These are phyloP conservation scores for Bradysia coprophila DNA, from an alignment of 1,140 invertebrate genomes.

Conservation along the genomic window DNA sequence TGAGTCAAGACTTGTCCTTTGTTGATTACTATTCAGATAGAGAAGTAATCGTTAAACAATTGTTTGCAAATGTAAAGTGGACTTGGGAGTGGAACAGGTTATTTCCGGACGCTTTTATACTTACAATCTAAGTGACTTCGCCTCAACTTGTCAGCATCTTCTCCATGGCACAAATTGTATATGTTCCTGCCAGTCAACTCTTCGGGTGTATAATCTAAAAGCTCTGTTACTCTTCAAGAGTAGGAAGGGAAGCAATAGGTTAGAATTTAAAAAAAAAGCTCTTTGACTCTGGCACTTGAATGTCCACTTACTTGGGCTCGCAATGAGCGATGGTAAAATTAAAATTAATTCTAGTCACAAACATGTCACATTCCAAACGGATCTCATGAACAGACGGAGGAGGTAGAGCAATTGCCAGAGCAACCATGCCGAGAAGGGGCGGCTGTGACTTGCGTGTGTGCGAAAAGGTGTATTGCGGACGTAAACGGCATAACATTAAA, in stretches of 20 bases:
- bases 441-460: constrained; percentile 69
- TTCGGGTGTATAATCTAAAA: constrained; percentile 83
- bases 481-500: constrained; percentile 69
- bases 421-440: constrained; percentile 80
- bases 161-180: constrained; percentile 86
- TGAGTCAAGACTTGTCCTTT: constrained; percentile 94
- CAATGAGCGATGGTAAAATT: constrained; percentile 93
- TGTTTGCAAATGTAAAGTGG: too few species aligned
- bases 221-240: constrained; percentile 61
- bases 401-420: constrained; percentile 82
- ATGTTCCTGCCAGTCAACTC: constrained; percentile 86
- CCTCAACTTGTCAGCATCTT: constrained; percentile 80
- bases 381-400: constrained; percentile 94
- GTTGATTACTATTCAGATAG: constrained; percentile 63
- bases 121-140: constrained; percentile 88
- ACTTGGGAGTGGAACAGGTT: too few species aligned
- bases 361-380: constrained; percentile 87
- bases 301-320: constrained; percentile 66
- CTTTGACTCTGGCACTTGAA: too few species aligned
- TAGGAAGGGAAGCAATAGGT: background rate
- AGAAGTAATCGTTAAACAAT: constrained; percentile 3
- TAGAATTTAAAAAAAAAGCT: too few species aligned
- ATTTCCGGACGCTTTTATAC: too few species aligned
- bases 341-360: constrained; percentile 88
- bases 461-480: constrained; percentile 81